Evolutionary conservation across 1,140 invertebrate genomes (phyloP).

Genomic region (Nasonia vitripennis): DNA sequence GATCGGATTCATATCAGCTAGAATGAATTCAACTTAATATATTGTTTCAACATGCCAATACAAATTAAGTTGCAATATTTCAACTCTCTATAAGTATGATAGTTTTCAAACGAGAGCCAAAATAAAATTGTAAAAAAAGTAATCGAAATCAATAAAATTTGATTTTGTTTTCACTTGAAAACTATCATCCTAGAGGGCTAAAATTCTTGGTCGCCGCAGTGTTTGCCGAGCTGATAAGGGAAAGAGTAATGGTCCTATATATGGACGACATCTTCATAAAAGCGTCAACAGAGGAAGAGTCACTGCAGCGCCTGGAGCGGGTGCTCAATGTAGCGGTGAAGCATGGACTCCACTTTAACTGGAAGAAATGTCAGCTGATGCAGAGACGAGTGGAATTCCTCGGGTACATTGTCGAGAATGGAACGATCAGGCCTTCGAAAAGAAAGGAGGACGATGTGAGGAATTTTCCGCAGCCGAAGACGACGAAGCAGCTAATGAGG

Average conservation of each 20-base stretch:
- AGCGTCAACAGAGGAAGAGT: conserved; percentile 3
- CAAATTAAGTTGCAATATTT: too few species aligned
- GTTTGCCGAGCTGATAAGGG: not conserved
- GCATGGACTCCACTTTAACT: conserved; percentile 25
- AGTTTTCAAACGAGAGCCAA: too few species aligned
- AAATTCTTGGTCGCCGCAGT: not conserved
- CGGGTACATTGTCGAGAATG: not conserved
- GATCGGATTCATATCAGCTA: too few species aligned
- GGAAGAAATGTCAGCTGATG: conserved; percentile 12
- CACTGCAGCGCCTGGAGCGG: not conserved
- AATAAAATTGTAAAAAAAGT: too few species aligned
- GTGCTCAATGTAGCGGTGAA: not conserved
- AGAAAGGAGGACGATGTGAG: not conserved
- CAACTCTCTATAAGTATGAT: too few species aligned
- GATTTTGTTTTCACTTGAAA: too few species aligned
- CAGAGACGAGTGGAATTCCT: not conserved
- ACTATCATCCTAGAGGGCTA: too few species aligned
- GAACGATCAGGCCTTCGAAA: not conserved
- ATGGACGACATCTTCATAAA: conserved; percentile 33
- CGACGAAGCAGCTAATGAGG: conserved; percentile 42
- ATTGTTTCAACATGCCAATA: too few species aligned
- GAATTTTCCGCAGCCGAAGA: not conserved
- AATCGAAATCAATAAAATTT: too few species aligned
- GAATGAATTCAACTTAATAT: too few species aligned
- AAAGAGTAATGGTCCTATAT: conserved; percentile 8